phyloP scores from a whole-genome alignment of 2,797 vertebrate species.

The Anguilla marmorata region DNA sequence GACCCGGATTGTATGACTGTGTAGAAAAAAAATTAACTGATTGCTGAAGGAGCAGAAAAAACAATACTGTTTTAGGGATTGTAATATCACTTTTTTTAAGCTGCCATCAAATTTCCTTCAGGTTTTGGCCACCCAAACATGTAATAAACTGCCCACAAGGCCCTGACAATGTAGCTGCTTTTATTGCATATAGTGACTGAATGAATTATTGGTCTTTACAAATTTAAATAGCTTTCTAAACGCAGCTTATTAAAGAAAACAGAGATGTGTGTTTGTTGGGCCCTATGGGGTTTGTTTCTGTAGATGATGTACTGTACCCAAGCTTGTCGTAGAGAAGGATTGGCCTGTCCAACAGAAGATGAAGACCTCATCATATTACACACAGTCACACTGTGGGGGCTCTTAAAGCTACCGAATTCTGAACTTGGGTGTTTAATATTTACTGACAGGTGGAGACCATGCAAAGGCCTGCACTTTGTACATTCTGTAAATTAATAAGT shows the following conservation, averaged over 20 bases:
- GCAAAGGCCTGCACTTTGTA: constrained; percentile 65
- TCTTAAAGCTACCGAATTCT: constrained; percentile 60
- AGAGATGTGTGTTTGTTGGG: constrained; percentile 67
- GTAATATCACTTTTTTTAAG: constrained; percentile 1
- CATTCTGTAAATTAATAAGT: constrained; percentile 71
- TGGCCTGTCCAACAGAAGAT: constrained; percentile 53
- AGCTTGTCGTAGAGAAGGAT: constrained; percentile 47
- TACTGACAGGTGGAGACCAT: constrained; percentile 53
- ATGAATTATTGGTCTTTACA: constrained; percentile 57
- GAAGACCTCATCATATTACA: constrained; percentile 63
- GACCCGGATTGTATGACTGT: not conserved
- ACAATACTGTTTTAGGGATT: not conserved
- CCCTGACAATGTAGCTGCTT: constrained; percentile 4
- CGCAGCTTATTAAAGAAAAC: constrained; percentile 75
- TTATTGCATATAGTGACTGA: constrained; percentile 20
- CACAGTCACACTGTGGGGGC: constrained; percentile 58
- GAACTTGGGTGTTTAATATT: constrained; percentile 61
- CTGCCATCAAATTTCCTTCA: not conserved
- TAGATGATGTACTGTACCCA: constrained; percentile 56
- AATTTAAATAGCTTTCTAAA: constrained; percentile 63
- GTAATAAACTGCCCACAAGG: constrained; percentile 27
- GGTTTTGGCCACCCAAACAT: constrained; percentile 36
- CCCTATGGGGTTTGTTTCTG: constrained; percentile 56
- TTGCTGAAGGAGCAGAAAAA: not conserved
- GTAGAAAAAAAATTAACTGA: not conserved